Evolutionary conservation across 1,140 invertebrate genomes (phyloP).

Genomic region (Coelopa frigida): DNA sequence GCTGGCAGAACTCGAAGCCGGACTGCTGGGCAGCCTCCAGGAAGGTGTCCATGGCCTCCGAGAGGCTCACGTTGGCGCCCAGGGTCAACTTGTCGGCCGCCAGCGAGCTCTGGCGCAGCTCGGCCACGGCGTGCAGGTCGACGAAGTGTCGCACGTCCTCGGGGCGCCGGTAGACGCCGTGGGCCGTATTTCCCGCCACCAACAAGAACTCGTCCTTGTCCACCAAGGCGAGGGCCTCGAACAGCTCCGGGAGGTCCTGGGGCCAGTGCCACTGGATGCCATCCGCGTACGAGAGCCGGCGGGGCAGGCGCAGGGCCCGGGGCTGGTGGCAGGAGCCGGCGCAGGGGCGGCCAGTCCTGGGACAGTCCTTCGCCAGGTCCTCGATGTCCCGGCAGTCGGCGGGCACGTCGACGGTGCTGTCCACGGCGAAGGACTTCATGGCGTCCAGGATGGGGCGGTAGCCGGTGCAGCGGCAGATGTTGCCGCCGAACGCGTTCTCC

Average conservation of each 20-base stretch:
- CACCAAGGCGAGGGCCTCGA: conserved; percentile 55
- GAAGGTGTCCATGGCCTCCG: conserved; percentile 54
- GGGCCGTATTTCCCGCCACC: conserved; percentile 47
- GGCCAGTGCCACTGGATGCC: conserved; percentile 33
- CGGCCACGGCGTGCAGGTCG: conserved; percentile 56
- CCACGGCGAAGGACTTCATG: conserved; percentile 61
- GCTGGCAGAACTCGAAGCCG: conserved; percentile 44
- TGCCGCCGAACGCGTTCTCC: conserved; percentile 65
- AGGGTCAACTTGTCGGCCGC: conserved; percentile 47
- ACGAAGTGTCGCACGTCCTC: conserved; percentile 52
- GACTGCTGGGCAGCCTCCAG: conserved; percentile 45
- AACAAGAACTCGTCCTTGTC: conserved; percentile 57
- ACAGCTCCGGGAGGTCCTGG: conserved; percentile 50
- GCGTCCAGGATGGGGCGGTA: conserved; percentile 72
- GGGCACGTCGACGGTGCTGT: conserved; percentile 69
- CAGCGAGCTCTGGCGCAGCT: conserved; percentile 50
- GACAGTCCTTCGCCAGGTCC: conserved; percentile 53
- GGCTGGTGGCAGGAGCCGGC: neutral
- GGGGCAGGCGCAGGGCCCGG: no score
- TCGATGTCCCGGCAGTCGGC: conserved; percentile 57
- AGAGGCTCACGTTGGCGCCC: conserved; percentile 56
- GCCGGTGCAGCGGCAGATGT: conserved; percentile 75
- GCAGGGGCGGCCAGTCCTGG: conserved; percentile 28
- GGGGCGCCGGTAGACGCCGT: conserved; percentile 52
- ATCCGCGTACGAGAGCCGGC: neutral